These are phyloP conservation scores for Lerista edwardsae DNA, from an alignment of 2,797 vertebrate species.

Conservation along the genomic window DNA sequence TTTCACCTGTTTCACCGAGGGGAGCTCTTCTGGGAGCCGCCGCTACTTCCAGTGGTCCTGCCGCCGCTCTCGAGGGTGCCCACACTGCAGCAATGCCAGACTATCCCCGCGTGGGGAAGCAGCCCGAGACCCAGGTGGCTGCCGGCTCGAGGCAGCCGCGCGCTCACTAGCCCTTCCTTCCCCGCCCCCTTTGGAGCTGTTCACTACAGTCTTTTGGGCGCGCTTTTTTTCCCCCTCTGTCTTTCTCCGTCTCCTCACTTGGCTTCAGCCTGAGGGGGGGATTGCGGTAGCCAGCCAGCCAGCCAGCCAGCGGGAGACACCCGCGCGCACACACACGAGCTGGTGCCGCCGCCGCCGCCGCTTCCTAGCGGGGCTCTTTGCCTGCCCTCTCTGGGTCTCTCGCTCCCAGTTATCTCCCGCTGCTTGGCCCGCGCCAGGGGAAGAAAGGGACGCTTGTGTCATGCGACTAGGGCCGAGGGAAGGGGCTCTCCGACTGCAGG, in stretches of 20 bases:
- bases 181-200: not conserved
- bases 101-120: constrained; percentile 3
- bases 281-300: constrained; percentile 41
- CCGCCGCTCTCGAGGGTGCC: not conserved
- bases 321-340: constrained; percentile 11
- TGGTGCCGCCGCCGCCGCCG: constrained; percentile 26
- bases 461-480: constrained; percentile 71
- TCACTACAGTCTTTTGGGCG: not conserved
- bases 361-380: constrained; percentile 2
- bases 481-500: constrained; percentile 68
- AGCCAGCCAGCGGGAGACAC: constrained; percentile 7
- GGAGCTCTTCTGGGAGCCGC: not conserved
- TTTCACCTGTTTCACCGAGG: not conserved
- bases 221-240: not conserved
- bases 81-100: constrained; percentile 50
- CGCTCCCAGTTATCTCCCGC: constrained; percentile 24
- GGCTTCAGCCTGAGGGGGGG: constrained; percentile 33
- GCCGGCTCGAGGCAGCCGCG: not conserved
- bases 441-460: constrained; percentile 65
- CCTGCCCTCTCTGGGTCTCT: constrained; percentile 24
- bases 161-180: not conserved
- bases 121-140: constrained; percentile 29
- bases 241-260: not conserved
- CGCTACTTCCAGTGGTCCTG: no score
- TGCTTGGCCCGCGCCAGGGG: constrained; percentile 46